Base-by-base conservation (phyloP, 64 coral and sea anemone genomes). In the Pocillopora damicornis region DNA sequence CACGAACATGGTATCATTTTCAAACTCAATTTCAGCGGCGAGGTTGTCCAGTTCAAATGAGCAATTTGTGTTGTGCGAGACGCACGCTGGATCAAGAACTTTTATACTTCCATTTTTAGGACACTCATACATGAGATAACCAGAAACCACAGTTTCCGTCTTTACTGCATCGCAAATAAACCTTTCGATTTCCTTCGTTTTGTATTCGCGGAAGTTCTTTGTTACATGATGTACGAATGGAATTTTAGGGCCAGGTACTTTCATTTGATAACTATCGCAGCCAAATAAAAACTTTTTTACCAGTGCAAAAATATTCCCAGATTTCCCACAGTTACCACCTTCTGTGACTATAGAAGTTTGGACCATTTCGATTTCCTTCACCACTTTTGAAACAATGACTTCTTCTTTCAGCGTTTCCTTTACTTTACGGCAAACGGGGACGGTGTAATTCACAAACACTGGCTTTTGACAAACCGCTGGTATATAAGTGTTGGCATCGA, bases 51-150 rank as follows among this genome's bases (percentile, higher is more conserved):
- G 35, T 15, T 87, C 61, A 2, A 0, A 12, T 5, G 4, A 10
- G 61, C 86, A 87, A 1, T 76, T 9, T n/a, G 4, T 4, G 58
- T 87, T 87, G 17, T 75, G 18, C 23, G 56, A 12, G 15, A 87
- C 73, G 17, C 86, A 87, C 35, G 59, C 20, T 37, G 30, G 58
- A 87, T 87, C 73, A 15, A 87, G 14, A 62, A 76, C 23, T 20
- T 76, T 9, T 12, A 76, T 36, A 1, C 59, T 87, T 66, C 1
- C 86, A 23, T 35, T 62, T 60, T 38, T 42, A 20, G 51, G 76
- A 15, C 86, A 87, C 36, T 60, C n/a, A 2, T 72, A 30, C 11
- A 2, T 17, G 5, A 0, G 5, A 57, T 61, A 61, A 35, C 86
- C 73, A 9, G 81, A 71, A 37, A 20, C 8, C 0, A 82, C 15